Percentiles rank a stretch among this genome's conserved stretches.
phyloP scores from a whole-genome alignment of 2,113 vertebrate genomes.

The Oxygymnocypris stewartii region DNA sequence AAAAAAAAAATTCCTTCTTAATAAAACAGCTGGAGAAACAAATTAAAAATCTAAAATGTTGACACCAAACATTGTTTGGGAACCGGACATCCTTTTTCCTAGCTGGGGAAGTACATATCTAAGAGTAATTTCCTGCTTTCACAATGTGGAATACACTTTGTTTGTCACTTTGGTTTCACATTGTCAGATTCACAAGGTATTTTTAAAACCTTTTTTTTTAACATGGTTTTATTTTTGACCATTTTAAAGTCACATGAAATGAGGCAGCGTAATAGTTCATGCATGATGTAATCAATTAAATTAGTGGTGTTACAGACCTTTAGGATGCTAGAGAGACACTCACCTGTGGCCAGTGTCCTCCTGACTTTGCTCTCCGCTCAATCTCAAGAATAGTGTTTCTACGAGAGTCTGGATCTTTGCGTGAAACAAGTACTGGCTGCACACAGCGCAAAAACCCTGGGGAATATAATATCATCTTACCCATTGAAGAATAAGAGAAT shows the following conservation, averaged over 20 bases:
- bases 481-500: neutral
- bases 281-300: neutral
- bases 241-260: neutral
- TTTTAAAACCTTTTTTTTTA: neutral
- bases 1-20: neutral
- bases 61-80: neutral
- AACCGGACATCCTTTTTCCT: neutral
- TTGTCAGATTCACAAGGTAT: neutral
- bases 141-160: neutral
- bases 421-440: constrained; percentile 91
- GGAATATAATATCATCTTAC: constrained; percentile 11
- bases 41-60: neutral
- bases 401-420: constrained; percentile 89
- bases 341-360: constrained; percentile 94
- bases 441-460: constrained; percentile 79
- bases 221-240: neutral
- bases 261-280: neutral
- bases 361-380: constrained; percentile 80
- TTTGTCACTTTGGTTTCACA: neutral
- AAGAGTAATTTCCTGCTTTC: constrained; percentile 43
- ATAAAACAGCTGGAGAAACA: neutral
- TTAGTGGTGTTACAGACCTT: neutral
- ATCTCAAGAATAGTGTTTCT: constrained; percentile 92
- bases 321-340: neutral
- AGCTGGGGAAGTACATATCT: neutral